Base-by-base conservation (phyloP, 92 coral and sea anemone species). In the Siderastrea siderea region DNA sequence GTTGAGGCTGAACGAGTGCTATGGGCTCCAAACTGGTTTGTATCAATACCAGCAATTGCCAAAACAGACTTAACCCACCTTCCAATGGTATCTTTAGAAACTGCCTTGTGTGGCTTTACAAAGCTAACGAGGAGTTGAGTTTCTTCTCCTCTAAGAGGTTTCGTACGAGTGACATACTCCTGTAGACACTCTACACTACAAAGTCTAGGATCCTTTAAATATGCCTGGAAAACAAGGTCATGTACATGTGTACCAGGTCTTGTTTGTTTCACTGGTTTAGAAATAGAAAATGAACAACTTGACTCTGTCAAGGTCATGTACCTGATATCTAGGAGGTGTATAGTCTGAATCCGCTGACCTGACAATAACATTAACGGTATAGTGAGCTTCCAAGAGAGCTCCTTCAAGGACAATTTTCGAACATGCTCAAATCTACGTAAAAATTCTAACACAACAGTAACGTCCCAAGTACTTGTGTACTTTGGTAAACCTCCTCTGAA, bases 1-100 rank as follows among this genome's bases (percentile, higher is more conserved):
- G 91, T 86, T 47, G 93, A 79, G 26, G 87, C 93, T 72, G 91
- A 54, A 38, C 91, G 63, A 15, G 86, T 75, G 74, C 93, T 90
- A 68, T 74, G 68, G 38, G 87, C 91, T 14, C 91, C 80, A 68
- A 91, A 87, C 77, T 77, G 66, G 53, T 71, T 75, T 47, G 78
- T 80, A 44, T 91, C 91, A 6, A 81, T 77, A 17, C 94, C 88
- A 5, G 88, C 91, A 54, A 74, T 83, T 61, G 70, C 49, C 38
- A 87, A 63, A 14, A 87, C 84, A 43, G 49, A 63, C 79, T 77
- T 89, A 4, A 66, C 17, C 72, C 83, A 79, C 47, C 72, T 79
- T 6, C 44, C 83, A 66, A 46, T 62, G 58, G 44, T 60, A n/a
- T 62, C 70, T 53, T 77, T 77, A 2, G 87, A 75, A 85, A 47